A percentile compares a stretch with the other conserved stretches of the same genome.
Evolutionary conservation across 2,888 invertebrate species (phyloP).

Genomic region (Xanthorhoe spadicearia): DNA sequence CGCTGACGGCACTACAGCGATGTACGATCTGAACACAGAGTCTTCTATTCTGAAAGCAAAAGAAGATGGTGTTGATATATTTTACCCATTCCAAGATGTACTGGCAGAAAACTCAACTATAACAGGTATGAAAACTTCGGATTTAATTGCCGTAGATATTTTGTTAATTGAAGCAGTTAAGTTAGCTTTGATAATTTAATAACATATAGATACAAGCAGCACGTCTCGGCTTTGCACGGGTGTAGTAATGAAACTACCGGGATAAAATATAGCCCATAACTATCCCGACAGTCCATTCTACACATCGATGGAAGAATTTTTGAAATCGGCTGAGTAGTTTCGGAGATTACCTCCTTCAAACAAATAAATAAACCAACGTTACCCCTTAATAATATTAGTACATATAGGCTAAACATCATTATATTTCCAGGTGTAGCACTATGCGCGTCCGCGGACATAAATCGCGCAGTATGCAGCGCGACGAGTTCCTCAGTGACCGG

Average conservation of each 20-base stretch:
- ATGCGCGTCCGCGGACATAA: slow-evolving; percentile 24
- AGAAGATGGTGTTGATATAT: slow-evolving; percentile 66
- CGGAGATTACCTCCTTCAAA: no score
- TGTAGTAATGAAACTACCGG: no score
- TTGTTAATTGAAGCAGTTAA: no score
- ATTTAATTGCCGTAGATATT: no score
- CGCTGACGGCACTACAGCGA: slow-evolving; percentile 86
- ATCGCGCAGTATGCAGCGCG: slow-evolving; percentile 35
- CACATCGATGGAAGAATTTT: no score
- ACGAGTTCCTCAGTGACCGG: slow-evolving; percentile 45
- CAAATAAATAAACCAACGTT: no score
- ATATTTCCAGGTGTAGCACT: slow-evolving; percentile 31
- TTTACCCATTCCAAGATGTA: slow-evolving; percentile 86
- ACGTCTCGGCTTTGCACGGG: no score
- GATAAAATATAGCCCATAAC: no score
- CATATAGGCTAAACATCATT: neutral
- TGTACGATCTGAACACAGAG: slow-evolving; percentile 85
- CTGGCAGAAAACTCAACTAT: slow-evolving; percentile 84
- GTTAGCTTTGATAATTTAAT: no score
- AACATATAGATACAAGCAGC: no score
- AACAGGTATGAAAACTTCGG: slow-evolving; percentile 73
- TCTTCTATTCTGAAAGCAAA: slow-evolving; percentile 78
- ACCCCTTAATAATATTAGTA: slow-evolving; percentile 24
- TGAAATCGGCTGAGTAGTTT: no score
- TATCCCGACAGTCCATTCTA: no score